A percentile compares a stretch with the other conserved stretches of the same genome.
Evolutionary conservation across 2,797 vertebrate genomes (phyloP).

Genomic region (Aldrovandia affinis): DNA sequence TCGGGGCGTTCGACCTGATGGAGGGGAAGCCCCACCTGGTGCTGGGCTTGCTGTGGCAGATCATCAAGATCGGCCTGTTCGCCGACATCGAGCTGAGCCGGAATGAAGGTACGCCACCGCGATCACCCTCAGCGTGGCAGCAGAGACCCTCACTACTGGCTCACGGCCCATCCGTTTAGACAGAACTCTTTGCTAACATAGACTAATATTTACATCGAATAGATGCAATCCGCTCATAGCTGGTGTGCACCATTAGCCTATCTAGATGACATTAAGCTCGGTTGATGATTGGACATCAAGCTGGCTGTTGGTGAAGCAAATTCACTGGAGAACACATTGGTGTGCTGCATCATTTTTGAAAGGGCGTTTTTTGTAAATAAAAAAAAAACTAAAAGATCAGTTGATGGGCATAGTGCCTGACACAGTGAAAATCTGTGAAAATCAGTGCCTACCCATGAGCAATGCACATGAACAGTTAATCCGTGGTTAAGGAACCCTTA

Average conservation of each 20-base stretch:
- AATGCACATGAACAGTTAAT: not conserved
- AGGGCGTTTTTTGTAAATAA: too few species aligned
- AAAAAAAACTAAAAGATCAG: too few species aligned
- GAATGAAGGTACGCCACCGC: conserved; percentile 83
- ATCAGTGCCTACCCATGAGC: not conserved
- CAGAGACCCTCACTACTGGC: not conserved
- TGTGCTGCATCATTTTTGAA: too few species aligned
- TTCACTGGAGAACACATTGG: too few species aligned
- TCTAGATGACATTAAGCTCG: too few species aligned
- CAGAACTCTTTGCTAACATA: not conserved
- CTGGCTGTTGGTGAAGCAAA: too few species aligned
- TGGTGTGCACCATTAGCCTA: too few species aligned
- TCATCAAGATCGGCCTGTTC: conserved; percentile 96
- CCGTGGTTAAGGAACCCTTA: not conserved
- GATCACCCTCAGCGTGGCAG: not conserved
- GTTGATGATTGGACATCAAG: too few species aligned
- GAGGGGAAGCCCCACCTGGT: conserved; percentile 95
- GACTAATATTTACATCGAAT: not conserved
- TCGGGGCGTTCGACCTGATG: conserved; percentile 89
- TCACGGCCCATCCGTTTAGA: not conserved
- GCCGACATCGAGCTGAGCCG: conserved; percentile 92
- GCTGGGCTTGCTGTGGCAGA: conserved; percentile 94
- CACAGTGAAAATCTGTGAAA: not conserved
- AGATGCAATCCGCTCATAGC: too few species aligned
- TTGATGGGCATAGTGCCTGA: too few species aligned